These are phyloP conservation scores for Hirudinaria manillensis DNA, from an alignment of 2,888 invertebrate genomes.

Conservation along the genomic window DNA sequence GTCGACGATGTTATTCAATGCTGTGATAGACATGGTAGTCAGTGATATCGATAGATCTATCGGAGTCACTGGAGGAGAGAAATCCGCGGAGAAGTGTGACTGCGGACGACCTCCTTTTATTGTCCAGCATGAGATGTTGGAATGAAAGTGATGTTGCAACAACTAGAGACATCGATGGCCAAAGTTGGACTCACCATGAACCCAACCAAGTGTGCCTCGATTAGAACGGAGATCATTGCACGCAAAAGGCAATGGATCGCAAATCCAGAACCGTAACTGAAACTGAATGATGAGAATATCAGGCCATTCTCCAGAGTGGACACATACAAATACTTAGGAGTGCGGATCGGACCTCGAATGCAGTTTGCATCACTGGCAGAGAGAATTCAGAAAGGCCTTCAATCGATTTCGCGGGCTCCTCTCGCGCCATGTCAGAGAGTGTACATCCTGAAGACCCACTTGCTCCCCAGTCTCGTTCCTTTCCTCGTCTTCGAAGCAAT, in stretches of 20 bases:
- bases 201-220: conserved; percentile 4
- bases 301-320: neutral
- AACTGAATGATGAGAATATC: neutral
- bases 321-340: neutral
- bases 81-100: too few relatives aligned
- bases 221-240: neutral
- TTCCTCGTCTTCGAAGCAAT: too few relatives aligned
- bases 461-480: neutral
- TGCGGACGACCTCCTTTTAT: too few relatives aligned
- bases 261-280: neutral
- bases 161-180: too few relatives aligned
- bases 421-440: neutral
- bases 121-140: too few relatives aligned
- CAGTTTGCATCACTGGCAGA: neutral
- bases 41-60: too few relatives aligned
- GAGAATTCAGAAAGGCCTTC: conserved; percentile 3
- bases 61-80: too few relatives aligned
- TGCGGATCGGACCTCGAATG: neutral
- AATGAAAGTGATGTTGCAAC: too few relatives aligned
- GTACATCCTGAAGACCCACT: neutral
- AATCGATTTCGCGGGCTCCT: neutral
- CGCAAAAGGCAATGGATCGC: neutral
- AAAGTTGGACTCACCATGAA: too few relatives aligned
- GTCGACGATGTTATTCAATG: too few relatives aligned
- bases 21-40: too few relatives aligned